phyloP scores from a whole-genome alignment of 2,888 invertebrate genomes.

The Aricia artaxerxes region DNA sequence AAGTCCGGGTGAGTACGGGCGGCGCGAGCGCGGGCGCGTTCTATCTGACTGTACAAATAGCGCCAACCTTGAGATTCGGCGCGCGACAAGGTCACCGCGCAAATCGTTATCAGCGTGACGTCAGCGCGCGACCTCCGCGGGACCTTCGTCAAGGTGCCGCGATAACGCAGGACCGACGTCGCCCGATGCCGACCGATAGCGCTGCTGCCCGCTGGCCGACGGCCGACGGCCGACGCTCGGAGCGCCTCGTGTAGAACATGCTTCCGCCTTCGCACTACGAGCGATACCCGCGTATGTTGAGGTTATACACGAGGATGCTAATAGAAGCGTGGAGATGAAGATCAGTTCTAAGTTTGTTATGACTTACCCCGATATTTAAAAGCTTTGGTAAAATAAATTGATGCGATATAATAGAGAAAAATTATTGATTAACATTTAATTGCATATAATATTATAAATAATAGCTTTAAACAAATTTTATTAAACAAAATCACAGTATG shows the following conservation, averaged over 20 bases:
- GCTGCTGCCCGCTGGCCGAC: constrained; percentile 33
- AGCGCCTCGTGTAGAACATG: constrained; percentile 41
- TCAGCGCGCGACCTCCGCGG: constrained; percentile 72
- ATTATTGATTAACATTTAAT: too few relatives aligned
- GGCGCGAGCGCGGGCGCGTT: constrained; percentile 50
- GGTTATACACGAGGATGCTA: not conserved
- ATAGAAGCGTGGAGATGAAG: too few relatives aligned
- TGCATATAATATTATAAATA: too few relatives aligned
- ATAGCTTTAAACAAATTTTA: not conserved
- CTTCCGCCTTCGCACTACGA: constrained; percentile 40
- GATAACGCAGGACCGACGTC: constrained; percentile 69
- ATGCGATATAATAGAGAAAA: too few relatives aligned
- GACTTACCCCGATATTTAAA: too few relatives aligned
- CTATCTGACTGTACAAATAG: constrained; percentile 77
- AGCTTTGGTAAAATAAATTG: too few relatives aligned
- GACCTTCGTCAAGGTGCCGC: constrained; percentile 71
- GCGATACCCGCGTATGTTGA: constrained; percentile 1
- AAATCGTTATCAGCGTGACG: constrained; percentile 79
- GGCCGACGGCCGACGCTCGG: constrained; percentile 37
- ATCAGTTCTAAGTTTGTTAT: too few relatives aligned
- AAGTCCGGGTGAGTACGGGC: constrained; percentile 58
- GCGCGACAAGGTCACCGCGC: constrained; percentile 78
- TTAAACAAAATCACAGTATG: not conserved
- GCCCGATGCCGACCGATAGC: constrained; percentile 59
- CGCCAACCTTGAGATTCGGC: constrained; percentile 77